Evolutionary conservation across 2,113 vertebrate genomes (phyloP).

Genomic region (Cephalopholis sonnerati): DNA sequence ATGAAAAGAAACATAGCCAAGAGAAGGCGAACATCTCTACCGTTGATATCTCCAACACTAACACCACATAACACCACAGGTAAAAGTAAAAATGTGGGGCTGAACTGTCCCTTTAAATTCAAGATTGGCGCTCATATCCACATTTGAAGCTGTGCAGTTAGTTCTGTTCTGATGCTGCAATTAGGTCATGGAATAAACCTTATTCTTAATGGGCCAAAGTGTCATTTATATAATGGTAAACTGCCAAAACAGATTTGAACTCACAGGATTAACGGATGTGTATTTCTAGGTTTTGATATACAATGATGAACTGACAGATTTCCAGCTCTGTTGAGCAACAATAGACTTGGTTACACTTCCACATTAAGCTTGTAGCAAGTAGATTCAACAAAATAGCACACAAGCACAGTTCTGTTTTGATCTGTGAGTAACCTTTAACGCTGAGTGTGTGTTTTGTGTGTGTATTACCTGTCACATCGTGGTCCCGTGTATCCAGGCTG

Average conservation of each 20-base stretch:
- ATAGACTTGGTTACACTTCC: neutral
- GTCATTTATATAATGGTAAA: neutral
- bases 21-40: no score
- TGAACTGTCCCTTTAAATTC: neutral
- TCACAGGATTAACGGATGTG: neutral
- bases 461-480: constrained; percentile 93
- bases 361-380: neutral
- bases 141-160: neutral
- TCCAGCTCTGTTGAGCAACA: neutral
- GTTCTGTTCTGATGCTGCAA: neutral
- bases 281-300: neutral
- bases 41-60: no score
- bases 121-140: neutral
- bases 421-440: neutral
- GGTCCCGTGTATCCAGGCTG: constrained; percentile 88
- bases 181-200: neutral
- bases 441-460: constrained; percentile 1
- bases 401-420: neutral
- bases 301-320: neutral
- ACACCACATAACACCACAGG: no score
- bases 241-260: neutral
- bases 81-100: no score
- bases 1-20: no score
- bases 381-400: neutral
- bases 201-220: neutral